Base-by-base conservation (phyloP, 2,888 invertebrate genomes). In the Cantharis lateralis region DNA sequence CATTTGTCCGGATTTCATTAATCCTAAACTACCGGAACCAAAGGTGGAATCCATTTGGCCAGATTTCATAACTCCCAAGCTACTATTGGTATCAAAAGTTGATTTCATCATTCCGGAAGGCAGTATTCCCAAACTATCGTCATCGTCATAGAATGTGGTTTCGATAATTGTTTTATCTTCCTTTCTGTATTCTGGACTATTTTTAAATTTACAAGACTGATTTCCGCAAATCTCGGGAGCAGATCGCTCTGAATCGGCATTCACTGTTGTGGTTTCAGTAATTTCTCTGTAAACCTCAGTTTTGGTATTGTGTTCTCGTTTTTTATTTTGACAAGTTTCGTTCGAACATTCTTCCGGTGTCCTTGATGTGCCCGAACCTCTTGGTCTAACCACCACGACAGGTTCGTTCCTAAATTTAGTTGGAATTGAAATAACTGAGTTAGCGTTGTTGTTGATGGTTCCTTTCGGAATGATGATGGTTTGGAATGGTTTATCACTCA, bases 371-470 rank as follows among this genome's bases (percentile, higher is more conserved):
- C n/a, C 5, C 9, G 16, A 0, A 10, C 10, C 62, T 68, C 20
- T 69, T 10, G 71, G 74, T 64, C 80, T 80, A 9, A 84, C 85
- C n/a, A 85, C 73, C 18, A 85, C 81, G 7, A 82, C 79, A 2
- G 79, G 77, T 62, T 82, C 80, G 68, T 80, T 76, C 13, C 81
- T 62, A n/a, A 81, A 78, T 71, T 76, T 62, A 15, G 64, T 32
- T 2, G 85, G 85, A 69, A 86, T 85, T 75, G 70, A 71, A 61
- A 75, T 75, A 0, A 75, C 61, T 16, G 75, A 32, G 7, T 26
- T 64, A 66, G 70, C 62, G 5, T 70, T 10, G 24, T 15, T 20
- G 15, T 66, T 32, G 28, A 75, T 16, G 4, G 71, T 66, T 10
- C 75, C 75, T 18, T 68, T 70, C 7, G 75, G 75, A n/a, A 75